These are phyloP conservation scores for Orchestes rusci DNA, from an alignment of 2,888 invertebrate genomes.

Conservation along the genomic window DNA sequence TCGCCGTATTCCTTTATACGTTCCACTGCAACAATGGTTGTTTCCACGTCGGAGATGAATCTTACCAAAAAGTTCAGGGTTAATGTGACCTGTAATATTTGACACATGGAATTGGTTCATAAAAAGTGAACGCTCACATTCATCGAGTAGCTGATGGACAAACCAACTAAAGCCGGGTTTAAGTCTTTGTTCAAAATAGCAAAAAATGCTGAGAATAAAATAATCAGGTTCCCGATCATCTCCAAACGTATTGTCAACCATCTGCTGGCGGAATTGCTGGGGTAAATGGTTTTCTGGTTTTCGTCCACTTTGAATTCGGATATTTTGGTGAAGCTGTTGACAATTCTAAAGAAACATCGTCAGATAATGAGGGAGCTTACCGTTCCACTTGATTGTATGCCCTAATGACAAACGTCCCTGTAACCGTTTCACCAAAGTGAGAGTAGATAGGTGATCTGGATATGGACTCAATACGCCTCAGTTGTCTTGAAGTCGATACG, in stretches of 20 bases:
- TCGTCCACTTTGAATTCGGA: conserved; percentile 84
- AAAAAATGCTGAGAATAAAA: conserved; percentile 88
- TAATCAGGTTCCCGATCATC: conserved; percentile 92
- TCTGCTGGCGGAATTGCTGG: conserved; percentile 84
- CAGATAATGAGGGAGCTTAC: not conserved
- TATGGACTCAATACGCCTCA: conserved; percentile 88
- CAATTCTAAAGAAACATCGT: not conserved
- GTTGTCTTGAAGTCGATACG: conserved; percentile 84
- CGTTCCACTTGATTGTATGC: conserved; percentile 68
- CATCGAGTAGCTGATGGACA: conserved; percentile 80
- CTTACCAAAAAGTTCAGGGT: conserved; percentile 79
- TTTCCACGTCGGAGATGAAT: conserved; percentile 92
- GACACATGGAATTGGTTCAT: too few species aligned
- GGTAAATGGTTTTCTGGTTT: conserved; percentile 88
- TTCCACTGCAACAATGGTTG: conserved; percentile 94
- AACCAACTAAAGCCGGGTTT: conserved; percentile 73
- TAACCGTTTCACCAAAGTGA: conserved; percentile 91
- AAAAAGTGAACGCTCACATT: conserved; percentile 62
- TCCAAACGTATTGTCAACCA: conserved; percentile 94
- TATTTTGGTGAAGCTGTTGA: conserved; percentile 66
- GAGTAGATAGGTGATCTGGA: conserved; percentile 50
- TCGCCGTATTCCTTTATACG: conserved; percentile 93
- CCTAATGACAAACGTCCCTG: conserved; percentile 76
- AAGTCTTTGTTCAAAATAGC: conserved; percentile 68
- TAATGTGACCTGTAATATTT: conserved; percentile 17